Conservation (phyloP, 2,797 vertebrate genomes). For the Chaetodon trifasciatus region DNA sequence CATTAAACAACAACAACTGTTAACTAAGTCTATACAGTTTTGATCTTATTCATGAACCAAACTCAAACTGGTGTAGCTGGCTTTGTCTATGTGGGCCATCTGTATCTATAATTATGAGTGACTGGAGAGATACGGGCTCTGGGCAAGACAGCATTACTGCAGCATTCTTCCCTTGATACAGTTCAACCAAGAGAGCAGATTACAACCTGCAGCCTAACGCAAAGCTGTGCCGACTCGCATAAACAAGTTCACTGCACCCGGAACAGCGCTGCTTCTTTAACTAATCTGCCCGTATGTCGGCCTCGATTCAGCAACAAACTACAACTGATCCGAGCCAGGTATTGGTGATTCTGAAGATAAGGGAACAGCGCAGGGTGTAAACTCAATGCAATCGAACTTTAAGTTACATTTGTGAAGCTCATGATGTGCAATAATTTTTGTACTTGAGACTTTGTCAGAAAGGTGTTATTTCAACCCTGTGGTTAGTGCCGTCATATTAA, state of each 20-base stretch:
- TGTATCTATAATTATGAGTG: constrained; percentile 23
- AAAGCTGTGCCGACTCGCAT: not conserved
- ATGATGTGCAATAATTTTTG: not conserved
- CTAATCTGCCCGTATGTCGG: not conserved
- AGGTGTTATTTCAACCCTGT: not conserved
- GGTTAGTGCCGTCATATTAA: not conserved
- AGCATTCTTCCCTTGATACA: constrained; percentile 45
- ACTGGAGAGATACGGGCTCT: not conserved
- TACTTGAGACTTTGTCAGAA: constrained; percentile 1
- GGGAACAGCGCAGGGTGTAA: not conserved
- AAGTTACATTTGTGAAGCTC: not conserved
- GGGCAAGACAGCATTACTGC: constrained; percentile 41
- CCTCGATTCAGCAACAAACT: constrained; percentile 9
- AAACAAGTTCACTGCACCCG: not conserved
- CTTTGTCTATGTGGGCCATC: not conserved
- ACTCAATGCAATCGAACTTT: not conserved
- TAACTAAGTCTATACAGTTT: not conserved
- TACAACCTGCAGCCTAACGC: constrained; percentile 6
- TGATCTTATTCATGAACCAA: not conserved
- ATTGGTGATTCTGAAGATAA: constrained; percentile 10
- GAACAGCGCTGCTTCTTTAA: not conserved
- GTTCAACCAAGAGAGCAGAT: not conserved
- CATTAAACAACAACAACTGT: not conserved
- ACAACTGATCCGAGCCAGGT: not conserved
- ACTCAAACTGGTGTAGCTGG: not conserved